phyloP scores from a whole-genome alignment of 2,888 invertebrate genomes.

The Lumbricus terrestris region DNA sequence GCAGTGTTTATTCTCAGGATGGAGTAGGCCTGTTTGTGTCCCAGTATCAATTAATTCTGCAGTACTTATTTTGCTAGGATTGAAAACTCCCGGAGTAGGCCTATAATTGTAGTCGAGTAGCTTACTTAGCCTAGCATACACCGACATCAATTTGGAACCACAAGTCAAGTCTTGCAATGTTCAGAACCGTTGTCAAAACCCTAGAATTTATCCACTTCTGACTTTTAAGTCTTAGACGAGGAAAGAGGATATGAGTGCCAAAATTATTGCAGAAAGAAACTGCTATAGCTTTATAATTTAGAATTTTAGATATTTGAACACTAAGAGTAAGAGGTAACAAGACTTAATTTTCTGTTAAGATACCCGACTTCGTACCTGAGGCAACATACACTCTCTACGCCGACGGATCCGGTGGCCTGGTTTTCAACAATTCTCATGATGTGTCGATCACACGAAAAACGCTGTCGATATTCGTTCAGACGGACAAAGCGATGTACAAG shows the following conservation, averaged over 20 bases:
- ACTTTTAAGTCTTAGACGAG: background rate
- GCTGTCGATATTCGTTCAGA: constrained; percentile 50
- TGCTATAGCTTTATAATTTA: too few relatives aligned
- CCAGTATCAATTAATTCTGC: too few relatives aligned
- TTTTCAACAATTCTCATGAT: constrained; percentile 41
- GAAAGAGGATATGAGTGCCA: background rate
- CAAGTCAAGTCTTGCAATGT: too few relatives aligned
- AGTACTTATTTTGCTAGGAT: too few relatives aligned
- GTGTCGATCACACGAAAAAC: constrained; percentile 44
- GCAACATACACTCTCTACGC: background rate
- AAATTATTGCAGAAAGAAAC: background rate
- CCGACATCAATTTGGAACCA: too few relatives aligned
- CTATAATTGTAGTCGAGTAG: too few relatives aligned
- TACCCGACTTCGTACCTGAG: constrained; percentile 6
- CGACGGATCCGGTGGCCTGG: constrained; percentile 42
- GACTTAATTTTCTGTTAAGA: background rate
- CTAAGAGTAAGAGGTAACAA: background rate
- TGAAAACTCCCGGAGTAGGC: too few relatives aligned
- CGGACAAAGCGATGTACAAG: constrained; percentile 51
- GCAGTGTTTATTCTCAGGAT: too few relatives aligned
- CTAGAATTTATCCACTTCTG: background rate
- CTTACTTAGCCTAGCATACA: too few relatives aligned
- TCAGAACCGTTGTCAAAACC: background rate
- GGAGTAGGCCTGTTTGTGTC: too few relatives aligned
- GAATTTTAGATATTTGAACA: background rate